Conservation (phyloP, 2,113 vertebrate species). For the Tachysurus vachellii region DNA sequence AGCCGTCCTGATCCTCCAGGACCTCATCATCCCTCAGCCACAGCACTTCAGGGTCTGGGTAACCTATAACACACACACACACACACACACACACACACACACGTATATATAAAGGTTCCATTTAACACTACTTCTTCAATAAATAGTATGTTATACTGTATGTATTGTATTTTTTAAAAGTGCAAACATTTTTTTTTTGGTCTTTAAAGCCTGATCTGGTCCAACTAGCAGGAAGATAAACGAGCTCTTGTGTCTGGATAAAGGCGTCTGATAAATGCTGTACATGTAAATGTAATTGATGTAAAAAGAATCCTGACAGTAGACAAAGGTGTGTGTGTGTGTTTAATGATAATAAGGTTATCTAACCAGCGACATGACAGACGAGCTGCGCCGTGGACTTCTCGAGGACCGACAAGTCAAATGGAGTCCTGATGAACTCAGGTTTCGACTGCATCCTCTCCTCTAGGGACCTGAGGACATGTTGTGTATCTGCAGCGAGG, state of each 20-base stretch:
- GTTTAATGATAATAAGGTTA: background rate
- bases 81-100: background rate
- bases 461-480: slow-evolving; percentile 65
- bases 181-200: background rate
- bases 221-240: background rate
- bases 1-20: slow-evolving; percentile 63
- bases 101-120: no score
- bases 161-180: no score
- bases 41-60: slow-evolving; percentile 77
- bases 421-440: slow-evolving; percentile 58
- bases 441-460: slow-evolving; percentile 64
- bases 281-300: background rate
- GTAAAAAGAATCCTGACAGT: background rate
- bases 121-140: no score
- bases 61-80: slow-evolving; percentile 61
- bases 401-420: slow-evolving; percentile 57
- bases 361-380: slow-evolving; percentile 71
- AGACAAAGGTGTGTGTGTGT: background rate
- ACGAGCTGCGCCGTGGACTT: slow-evolving; percentile 64
- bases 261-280: background rate
- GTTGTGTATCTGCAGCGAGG: slow-evolving; percentile 53
- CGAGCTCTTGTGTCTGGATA: background rate
- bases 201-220: background rate
- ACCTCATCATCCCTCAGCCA: slow-evolving; percentile 70
- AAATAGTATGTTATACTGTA: no score